Evolutionary conservation across 2,797 vertebrate genomes (phyloP), one percentile per base, ranked within the genome.

Genomic region (Gambusia yucatana): DNA sequence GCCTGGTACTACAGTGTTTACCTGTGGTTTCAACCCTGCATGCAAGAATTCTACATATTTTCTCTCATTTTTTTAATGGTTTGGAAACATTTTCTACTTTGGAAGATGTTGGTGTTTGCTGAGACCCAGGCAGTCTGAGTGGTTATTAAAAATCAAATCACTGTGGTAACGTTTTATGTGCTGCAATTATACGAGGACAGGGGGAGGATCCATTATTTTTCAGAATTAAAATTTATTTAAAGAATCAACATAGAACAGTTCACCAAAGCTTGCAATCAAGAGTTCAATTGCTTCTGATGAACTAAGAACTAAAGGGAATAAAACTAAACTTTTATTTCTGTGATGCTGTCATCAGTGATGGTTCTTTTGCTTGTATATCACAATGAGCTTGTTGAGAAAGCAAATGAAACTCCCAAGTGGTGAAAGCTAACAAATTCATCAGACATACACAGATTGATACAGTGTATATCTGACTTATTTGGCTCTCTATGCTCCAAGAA

Each of bases 1-100:
- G 84, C 88, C 81, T 84, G 88, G 81, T 77, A 44, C 83, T 84
- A 28, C 28, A 33, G 59, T 61, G 16, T 33, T 61, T 61, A 61
- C 33, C 61, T 63, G 33, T 63, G 33, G 63, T 41, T 67, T 67
- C 20, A 67, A 1, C 36, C 41, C 33, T 67, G 36, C 9, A 25
- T 25, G 36, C 36, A 25, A 67, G 8, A 67, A 41, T 41, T 36
- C 36, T 63, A 30, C 11, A 59, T 33, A 14, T 16, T 61, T 61
- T 61, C 4, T 61, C n/a, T 33, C 43, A 59, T 72, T 43, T 39
- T 48, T 59, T 11, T 84, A 72, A 41, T 77, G 83, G 85, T 88
- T 82, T 83, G 77, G 80, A 55, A 33, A 10, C 47, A 39, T 77
- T 88, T 92, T 91, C 36, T 36, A 36, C 17, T 36, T 39, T 36